These are phyloP conservation scores for Eudasyphora cyanicolor DNA, from an alignment of 2,888 invertebrate species.

Conservation along the genomic window DNA sequence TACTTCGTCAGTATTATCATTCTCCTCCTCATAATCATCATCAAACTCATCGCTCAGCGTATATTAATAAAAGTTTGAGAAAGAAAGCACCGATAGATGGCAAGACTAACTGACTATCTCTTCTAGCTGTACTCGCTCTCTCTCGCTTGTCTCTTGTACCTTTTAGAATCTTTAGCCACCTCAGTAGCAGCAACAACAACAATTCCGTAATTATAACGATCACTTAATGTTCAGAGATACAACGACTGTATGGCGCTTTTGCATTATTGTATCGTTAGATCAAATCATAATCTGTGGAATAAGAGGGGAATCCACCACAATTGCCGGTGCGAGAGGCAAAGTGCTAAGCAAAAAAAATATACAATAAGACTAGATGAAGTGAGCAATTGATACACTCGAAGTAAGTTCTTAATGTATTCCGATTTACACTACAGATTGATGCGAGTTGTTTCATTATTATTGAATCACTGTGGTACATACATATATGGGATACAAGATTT, in stretches of 20 bases:
- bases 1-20: slow-evolving; percentile 3
- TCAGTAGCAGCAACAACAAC: slow-evolving; percentile 30
- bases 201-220: slow-evolving; percentile 60
- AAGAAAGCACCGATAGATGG: slow-evolving; percentile 39
- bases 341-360: background rate
- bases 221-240: slow-evolving; percentile 46
- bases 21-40: slow-evolving; percentile 16
- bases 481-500: no score
- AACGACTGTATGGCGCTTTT: slow-evolving; percentile 46
- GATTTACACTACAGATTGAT: no score
- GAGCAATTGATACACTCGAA: slow-evolving; percentile 9
- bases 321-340: background rate
- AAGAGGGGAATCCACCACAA: slow-evolving; percentile 20
- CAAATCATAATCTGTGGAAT: slow-evolving; percentile 41
- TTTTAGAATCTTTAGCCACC: slow-evolving; percentile 48
- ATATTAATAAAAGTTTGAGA: slow-evolving; percentile 23
- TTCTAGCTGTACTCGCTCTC: background rate
- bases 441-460: no score
- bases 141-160: background rate
- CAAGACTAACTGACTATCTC: no score
- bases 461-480: no score
- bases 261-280: slow-evolving; percentile 36
- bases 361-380: background rate
- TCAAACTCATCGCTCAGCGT: background rate
- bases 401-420: no score